These are phyloP conservation scores for Lagopus leucura DNA, from an alignment of 2,113 vertebrate species.

Conservation along the genomic window DNA sequence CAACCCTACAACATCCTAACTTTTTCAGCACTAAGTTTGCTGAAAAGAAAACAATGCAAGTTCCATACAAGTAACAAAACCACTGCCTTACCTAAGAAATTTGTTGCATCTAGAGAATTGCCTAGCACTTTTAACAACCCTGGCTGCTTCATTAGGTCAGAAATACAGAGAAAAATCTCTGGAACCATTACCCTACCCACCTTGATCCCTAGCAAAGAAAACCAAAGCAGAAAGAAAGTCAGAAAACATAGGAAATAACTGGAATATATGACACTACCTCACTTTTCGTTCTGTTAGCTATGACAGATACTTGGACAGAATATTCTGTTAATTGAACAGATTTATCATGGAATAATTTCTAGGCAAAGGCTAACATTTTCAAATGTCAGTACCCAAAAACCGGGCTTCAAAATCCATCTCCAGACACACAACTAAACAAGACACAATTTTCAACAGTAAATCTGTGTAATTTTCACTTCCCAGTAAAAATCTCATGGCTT, in stretches of 20 bases:
- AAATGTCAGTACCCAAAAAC: constrained; percentile 60
- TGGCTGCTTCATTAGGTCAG: neutral
- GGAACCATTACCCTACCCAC: neutral
- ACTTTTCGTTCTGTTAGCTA: neutral
- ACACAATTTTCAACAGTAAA: constrained; percentile 13
- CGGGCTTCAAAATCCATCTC: neutral
- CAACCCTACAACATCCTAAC: neutral
- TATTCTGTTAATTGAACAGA: constrained; percentile 60
- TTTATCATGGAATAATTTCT: constrained; percentile 49
- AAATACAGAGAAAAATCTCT: neutral
- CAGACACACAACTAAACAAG: constrained; percentile 9
- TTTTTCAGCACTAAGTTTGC: neutral
- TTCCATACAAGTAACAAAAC: neutral
- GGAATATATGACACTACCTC: neutral
- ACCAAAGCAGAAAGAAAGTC: neutral
- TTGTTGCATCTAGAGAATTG: neutral
- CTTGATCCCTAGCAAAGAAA: neutral
- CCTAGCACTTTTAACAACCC: neutral
- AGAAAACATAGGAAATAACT: neutral
- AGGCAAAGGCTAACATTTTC: constrained; percentile 56
- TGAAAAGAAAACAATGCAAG: neutral
- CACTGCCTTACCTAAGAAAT: neutral
- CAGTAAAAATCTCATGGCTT: neutral
- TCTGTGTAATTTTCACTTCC: constrained; percentile 32
- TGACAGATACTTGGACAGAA: constrained; percentile 60